These are phyloP conservation scores for Amblyopsis hoosieri DNA, from an alignment of 2,797 vertebrate species.

Conservation along the genomic window DNA sequence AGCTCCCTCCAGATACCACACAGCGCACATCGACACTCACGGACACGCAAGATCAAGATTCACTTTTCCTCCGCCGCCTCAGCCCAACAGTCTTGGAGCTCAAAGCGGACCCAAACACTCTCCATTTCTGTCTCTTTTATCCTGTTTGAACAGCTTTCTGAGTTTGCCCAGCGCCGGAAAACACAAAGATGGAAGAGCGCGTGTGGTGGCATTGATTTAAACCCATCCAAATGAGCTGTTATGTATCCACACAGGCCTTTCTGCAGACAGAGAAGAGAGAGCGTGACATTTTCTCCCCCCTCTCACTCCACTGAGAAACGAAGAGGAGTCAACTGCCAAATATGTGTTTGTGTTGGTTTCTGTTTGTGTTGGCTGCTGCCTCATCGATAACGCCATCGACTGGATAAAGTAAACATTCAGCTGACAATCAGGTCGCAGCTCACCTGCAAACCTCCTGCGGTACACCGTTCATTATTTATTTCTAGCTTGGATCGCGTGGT, in stretches of 20 bases:
- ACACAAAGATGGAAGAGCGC: neutral
- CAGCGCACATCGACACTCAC: constrained; percentile 22
- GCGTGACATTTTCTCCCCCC: constrained; percentile 32
- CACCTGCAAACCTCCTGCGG: too few relatives aligned
- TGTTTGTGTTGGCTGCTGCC: constrained; percentile 2
- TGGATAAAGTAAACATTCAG: too few relatives aligned
- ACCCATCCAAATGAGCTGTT: constrained; percentile 32
- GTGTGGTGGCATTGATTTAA: constrained; percentile 32
- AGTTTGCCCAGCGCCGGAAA: neutral
- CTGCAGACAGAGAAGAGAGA: constrained; percentile 19
- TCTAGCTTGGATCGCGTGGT: too few relatives aligned
- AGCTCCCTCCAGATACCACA: constrained; percentile 20
- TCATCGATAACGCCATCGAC: constrained; percentile 17
- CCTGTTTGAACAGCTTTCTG: constrained; percentile 1
- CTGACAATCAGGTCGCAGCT: too few relatives aligned
- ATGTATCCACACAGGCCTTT: constrained; percentile 23
- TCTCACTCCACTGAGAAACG: constrained; percentile 13
- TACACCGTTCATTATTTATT: too few relatives aligned
- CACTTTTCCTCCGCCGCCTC: constrained; percentile 8
- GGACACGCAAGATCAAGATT: constrained; percentile 27
- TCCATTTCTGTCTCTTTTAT: constrained; percentile 7
- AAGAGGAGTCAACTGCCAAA: constrained; percentile 29
- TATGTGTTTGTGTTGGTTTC: constrained; percentile 36
- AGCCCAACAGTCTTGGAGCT: constrained; percentile 10
- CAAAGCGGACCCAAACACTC: neutral